Base-by-base conservation (phyloP, 1,140 invertebrate genomes). In the Leguminivora glycinivorella region DNA sequence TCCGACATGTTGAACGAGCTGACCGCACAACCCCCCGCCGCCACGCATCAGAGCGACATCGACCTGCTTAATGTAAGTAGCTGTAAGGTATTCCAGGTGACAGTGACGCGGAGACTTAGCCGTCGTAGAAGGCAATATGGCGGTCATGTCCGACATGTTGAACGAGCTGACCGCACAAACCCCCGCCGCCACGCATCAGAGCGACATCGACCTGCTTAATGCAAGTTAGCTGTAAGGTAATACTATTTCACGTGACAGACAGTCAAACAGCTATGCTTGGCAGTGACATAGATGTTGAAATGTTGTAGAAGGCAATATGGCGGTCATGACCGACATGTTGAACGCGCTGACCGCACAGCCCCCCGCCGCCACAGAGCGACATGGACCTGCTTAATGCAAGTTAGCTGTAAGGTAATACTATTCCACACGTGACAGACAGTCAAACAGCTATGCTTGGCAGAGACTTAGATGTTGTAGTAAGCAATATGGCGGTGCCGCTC, bases 401-500 rank as follows among this genome's bases (percentile, higher is more conserved):
- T 81, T 81, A 68, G n/a, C n/a, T n/a, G n/a, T n/a, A n/a, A n/a
- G n/a, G n/a, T n/a, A n/a, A n/a, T n/a, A n/a, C n/a, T n/a, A n/a
- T n/a, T n/a, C n/a, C n/a, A n/a, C n/a, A n/a, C n/a, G n/a, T n/a
- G n/a, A n/a, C n/a, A n/a, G n/a, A n/a, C n/a, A n/a, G n/a, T n/a
- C n/a, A n/a, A n/a, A n/a, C n/a, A n/a, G n/a, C n/a, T n/a, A n/a
- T n/a, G n/a, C n/a, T n/a, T n/a, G n/a, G n/a, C n/a, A n/a, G n/a
- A n/a, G n/a, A n/a, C 95, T 96, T 78, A 95, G 95, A 9, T 98
- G 99, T 12, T 9, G 34, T 14, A 1, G 96, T 98, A 81, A 95
- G 96, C 29, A 99, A 99, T 86, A 97, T 99, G 94, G 93, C 95
- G 31, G 98, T 99, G n/a, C n/a, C n/a, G n/a, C n/a, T n/a, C n/a